These are phyloP conservation scores for Cantharis nigra DNA, from an alignment of 2,888 invertebrate species.

Conservation along the genomic window DNA sequence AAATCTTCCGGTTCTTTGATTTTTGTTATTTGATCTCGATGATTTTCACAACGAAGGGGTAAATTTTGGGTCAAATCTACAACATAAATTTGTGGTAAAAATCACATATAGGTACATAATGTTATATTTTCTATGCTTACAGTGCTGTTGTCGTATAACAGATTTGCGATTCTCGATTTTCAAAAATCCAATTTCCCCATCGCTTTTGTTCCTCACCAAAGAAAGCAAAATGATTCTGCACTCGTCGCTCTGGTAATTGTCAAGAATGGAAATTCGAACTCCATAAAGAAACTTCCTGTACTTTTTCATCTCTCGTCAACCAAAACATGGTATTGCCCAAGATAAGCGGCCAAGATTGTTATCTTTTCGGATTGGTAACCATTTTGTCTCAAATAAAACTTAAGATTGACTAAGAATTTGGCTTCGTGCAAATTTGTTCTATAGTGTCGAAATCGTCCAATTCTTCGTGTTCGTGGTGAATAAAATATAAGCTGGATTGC, in stretches of 20 bases:
- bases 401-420: conserved; percentile 64
- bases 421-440: conserved; percentile 70
- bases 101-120: no score
- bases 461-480: conserved; percentile 65
- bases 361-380: conserved; percentile 66
- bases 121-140: conserved; percentile 31
- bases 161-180: conserved; percentile 65
- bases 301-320: conserved; percentile 54
- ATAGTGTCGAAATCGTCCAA: conserved; percentile 62
- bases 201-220: conserved; percentile 75
- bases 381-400: conserved; percentile 65
- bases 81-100: neutral
- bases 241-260: conserved; percentile 83
- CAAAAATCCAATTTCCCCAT: conserved; percentile 72
- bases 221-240: conserved; percentile 78
- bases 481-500: conserved; percentile 68
- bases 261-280: conserved; percentile 69
- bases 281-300: conserved; percentile 49
- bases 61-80: neutral
- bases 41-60: conserved; percentile 60
- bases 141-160: conserved; percentile 58
- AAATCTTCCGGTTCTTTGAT: conserved; percentile 56
- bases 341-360: conserved; percentile 75
- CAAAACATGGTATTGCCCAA: conserved; percentile 68
- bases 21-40: conserved; percentile 53